These are phyloP conservation scores for Choristoneura fumiferana DNA, from an alignment of 1,140 invertebrate genomes.

Conservation along the genomic window DNA sequence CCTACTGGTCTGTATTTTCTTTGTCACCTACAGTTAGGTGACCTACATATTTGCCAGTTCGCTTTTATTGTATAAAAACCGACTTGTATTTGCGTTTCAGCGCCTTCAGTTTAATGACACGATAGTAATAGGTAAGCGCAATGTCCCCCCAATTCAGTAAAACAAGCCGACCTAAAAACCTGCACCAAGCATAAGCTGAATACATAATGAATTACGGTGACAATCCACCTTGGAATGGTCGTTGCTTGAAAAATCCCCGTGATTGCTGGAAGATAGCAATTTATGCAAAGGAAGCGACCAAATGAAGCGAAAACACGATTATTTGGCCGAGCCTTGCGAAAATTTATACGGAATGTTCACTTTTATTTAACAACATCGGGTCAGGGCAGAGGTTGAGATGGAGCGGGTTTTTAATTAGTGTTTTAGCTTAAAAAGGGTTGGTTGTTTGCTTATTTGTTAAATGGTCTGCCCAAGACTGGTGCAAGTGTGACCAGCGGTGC, in stretches of 20 bases:
- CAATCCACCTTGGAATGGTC: constrained; percentile 2
- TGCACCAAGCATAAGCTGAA: neutral
- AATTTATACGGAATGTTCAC: constrained; percentile 54
- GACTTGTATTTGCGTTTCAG: no score
- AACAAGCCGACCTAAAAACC: neutral
- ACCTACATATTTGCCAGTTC: no score
- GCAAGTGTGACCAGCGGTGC: no score
- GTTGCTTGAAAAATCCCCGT: constrained; percentile 32
- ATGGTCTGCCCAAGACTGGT: no score
- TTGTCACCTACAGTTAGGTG: no score
- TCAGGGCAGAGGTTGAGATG: constrained; percentile 1
- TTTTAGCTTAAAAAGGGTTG: no score
- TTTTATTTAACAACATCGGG: constrained; percentile 42
- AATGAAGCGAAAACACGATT: constrained; percentile 55
- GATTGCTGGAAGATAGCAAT: constrained; percentile 45
- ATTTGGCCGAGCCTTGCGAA: constrained; percentile 48
- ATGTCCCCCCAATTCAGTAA: no score
- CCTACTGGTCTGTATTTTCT: no score
- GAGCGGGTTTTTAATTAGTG: neutral
- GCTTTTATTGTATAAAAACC: no score
- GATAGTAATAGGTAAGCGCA: no score
- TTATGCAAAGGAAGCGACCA: constrained; percentile 41
- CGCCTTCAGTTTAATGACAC: no score
- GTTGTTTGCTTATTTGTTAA: no score
- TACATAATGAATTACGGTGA: constrained; percentile 17